Percentiles rank a stretch among this genome's conserved stretches.
Evolutionary conservation across 1,140 invertebrate species (phyloP).

Genomic region (Halictus rubicundus): DNA sequence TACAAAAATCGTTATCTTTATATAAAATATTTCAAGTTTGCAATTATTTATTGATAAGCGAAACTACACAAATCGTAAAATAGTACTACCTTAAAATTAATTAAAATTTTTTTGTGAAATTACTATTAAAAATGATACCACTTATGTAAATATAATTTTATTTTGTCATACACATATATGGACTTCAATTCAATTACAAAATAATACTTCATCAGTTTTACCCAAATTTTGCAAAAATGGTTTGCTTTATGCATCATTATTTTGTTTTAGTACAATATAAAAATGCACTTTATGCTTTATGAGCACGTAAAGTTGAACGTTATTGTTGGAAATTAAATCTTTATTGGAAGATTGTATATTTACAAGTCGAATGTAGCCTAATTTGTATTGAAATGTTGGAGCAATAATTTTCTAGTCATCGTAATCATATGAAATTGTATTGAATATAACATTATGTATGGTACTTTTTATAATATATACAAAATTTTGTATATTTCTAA

Average conservation of each 20-base stretch:
- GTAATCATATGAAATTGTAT: not conserved
- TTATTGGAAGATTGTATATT: not conserved
- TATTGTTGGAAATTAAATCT: not conserved
- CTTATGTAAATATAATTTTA: slow-evolving; percentile 23
- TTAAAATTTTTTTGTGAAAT: not conserved
- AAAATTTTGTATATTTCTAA: slow-evolving; percentile 24
- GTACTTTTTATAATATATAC: not conserved
- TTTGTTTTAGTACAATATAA: slow-evolving; percentile 1
- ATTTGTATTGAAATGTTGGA: not conserved
- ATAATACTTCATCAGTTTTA: slow-evolving; percentile 2
- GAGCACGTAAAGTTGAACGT: not conserved
- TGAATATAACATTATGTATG: slow-evolving; percentile 1
- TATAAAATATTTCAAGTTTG: not conserved
- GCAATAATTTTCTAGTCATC: slow-evolving; percentile 19
- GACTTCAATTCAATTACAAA: slow-evolving; percentile 16
- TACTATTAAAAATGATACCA: slow-evolving; percentile 28
- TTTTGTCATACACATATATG: not conserved
- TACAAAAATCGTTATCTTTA: not conserved
- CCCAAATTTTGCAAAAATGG: slow-evolving; percentile 34
- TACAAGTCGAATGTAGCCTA: not conserved
- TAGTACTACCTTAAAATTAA: not conserved
- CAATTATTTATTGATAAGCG: slow-evolving; percentile 9
- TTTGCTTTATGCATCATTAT: not conserved
- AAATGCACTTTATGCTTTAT: not conserved
- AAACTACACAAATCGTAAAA: not conserved